Evolutionary conservation across 2,888 invertebrate genomes (phyloP).

Genomic region (Cancer borealis): DNA sequence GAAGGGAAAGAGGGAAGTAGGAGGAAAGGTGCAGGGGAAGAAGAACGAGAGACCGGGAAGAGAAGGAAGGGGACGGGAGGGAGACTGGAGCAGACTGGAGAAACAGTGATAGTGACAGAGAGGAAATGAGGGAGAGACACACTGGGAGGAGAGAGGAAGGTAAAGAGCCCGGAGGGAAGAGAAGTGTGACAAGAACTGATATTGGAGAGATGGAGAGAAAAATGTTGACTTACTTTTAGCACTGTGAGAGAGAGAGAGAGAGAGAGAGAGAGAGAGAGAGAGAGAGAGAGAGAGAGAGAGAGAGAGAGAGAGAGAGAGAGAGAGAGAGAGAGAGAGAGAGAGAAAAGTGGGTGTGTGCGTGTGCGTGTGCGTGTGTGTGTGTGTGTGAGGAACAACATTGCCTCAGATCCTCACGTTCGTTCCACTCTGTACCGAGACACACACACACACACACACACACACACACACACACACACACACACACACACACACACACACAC

Average conservation of each 20-base stretch:
- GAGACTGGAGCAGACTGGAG: too few relatives aligned
- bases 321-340: conserved; percentile 32
- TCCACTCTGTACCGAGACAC: background rate
- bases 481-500: conserved; percentile 40
- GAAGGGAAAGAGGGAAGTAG: background rate
- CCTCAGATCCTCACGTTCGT: conserved; percentile 5
- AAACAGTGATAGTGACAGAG: background rate
- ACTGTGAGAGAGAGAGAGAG: background rate
- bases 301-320: background rate
- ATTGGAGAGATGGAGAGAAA: too few relatives aligned
- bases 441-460: conserved; percentile 34
- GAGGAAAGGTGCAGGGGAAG: background rate
- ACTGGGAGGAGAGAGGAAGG: background rate
- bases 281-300: background rate
- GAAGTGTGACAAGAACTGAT: too few relatives aligned
- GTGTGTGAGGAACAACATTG: background rate
- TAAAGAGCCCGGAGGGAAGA: background rate
- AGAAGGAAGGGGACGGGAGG: too few relatives aligned
- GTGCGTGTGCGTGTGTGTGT: background rate
- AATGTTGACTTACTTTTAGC: too few relatives aligned
- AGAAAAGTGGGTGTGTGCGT: background rate
- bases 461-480: conserved; percentile 29
- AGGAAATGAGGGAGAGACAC: background rate
- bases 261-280: conserved; percentile 32
- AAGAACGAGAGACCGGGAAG: background rate